Evolutionary conservation across 2,888 invertebrate species (phyloP).

Genomic region (Scaptomyza cyrtandrae): DNA sequence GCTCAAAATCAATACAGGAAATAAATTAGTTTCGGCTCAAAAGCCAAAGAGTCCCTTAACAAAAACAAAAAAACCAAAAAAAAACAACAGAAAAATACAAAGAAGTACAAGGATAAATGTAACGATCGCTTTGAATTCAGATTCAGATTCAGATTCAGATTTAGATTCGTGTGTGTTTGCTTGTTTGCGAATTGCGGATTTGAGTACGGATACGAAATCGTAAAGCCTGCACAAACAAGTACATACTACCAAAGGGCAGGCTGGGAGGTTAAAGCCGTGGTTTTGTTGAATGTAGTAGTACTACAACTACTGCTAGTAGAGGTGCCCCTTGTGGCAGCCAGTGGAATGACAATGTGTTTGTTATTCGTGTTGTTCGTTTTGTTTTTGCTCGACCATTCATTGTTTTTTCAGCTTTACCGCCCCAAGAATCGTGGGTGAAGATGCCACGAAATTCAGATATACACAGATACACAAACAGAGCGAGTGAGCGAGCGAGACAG

Average conservation of each 20-base stretch:
- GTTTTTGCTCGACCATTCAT: constrained; percentile 17
- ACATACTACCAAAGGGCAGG: constrained; percentile 17
- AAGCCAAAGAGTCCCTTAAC: constrained; percentile 29
- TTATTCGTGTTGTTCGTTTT: background rate
- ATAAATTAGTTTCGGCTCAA: constrained; percentile 73
- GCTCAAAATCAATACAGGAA: constrained; percentile 73
- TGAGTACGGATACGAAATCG: constrained; percentile 16
- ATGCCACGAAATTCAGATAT: background rate
- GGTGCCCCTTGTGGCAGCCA: constrained; percentile 2
- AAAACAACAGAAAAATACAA: constrained; percentile 5
- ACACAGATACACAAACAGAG: background rate
- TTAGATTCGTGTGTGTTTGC: background rate
- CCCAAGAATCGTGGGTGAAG: background rate
- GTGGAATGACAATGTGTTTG: constrained; percentile 49
- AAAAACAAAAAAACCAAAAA: constrained; percentile 27
- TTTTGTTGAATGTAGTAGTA: background rate
- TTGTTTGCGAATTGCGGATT: constrained; percentile 20
- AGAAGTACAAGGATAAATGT: constrained; percentile 16
- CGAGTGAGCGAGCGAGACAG: background rate
- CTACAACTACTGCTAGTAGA: background rate
- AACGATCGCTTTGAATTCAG: constrained; percentile 18
- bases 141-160: constrained; percentile 13
- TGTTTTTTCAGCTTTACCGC: constrained; percentile 16
- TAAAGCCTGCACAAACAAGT: constrained; percentile 16
- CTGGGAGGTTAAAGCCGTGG: background rate